A percentile compares a stretch with the other conserved stretches of the same genome.
Conservation (phyloP, 1,140 invertebrate genomes). For the Theocolax elegans region DNA sequence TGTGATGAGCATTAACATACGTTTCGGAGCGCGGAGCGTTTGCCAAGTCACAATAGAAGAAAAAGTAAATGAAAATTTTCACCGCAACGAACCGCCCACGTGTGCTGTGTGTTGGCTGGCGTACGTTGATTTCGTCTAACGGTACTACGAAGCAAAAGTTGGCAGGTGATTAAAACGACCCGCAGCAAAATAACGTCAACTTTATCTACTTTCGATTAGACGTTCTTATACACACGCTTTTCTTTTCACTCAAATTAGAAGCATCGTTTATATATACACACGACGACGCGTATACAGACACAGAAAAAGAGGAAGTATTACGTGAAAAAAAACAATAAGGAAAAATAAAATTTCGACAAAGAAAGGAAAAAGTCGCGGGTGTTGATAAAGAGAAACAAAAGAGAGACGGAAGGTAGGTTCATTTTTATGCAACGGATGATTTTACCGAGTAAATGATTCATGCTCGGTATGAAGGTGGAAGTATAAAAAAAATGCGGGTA, state of each 20-base stretch:
- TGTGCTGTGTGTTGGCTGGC: not conserved
- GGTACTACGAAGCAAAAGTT: slow-evolving; percentile 12
- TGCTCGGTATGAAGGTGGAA: not conserved
- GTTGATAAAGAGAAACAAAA: slow-evolving; percentile 1
- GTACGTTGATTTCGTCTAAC: slow-evolving; percentile 15
- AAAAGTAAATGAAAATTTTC: slow-evolving; percentile 14
- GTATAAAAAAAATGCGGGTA: slow-evolving; percentile 33
- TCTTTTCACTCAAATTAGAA: not conserved
- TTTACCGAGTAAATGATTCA: slow-evolving; percentile 26
- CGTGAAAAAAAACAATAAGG: not conserved
- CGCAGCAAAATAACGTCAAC: slow-evolving; percentile 15
- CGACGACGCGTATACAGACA: not conserved
- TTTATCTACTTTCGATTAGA: slow-evolving; percentile 31
- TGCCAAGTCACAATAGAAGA: not conserved
- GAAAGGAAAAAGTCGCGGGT: not conserved
- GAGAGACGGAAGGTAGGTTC: not conserved
- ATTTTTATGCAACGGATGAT: slow-evolving; percentile 20
- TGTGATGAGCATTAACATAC: not conserved
- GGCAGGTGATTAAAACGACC: slow-evolving; percentile 21
- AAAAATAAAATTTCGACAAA: not conserved
- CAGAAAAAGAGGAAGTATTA: not conserved
- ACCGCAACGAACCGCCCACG: not conserved
- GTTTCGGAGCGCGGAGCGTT: not conserved
- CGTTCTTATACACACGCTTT: not conserved
- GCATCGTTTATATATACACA: slow-evolving; percentile 1